Evolutionary conservation across 2,113 vertebrate genomes (phyloP).

Genomic region (Agelaius tricolor): DNA sequence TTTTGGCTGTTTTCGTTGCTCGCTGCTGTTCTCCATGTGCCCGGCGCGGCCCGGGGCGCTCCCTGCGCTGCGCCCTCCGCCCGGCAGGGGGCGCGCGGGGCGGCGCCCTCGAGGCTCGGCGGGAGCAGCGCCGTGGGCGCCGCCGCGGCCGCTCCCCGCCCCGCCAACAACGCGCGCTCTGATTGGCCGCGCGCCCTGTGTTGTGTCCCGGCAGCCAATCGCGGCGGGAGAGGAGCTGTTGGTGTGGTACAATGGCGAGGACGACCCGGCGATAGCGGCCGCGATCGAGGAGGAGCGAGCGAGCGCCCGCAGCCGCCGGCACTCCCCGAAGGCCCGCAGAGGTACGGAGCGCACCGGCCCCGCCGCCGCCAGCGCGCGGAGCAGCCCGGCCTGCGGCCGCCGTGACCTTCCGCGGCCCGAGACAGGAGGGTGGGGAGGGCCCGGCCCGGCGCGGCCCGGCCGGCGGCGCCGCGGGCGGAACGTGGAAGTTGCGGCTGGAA

Average conservation of each 20-base stretch:
- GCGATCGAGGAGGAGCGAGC: slow-evolving; percentile 94
- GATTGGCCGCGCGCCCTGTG: slow-evolving; percentile 81
- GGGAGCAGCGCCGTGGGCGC: not conserved
- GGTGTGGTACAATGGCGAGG: slow-evolving; percentile 96
- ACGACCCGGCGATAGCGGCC: slow-evolving; percentile 96
- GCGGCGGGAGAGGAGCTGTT: slow-evolving; percentile 90
- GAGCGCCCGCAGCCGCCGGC: slow-evolving; percentile 84
- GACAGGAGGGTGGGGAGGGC: not conserved
- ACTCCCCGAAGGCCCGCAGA: slow-evolving; percentile 78
- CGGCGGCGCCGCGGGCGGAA: not conserved
- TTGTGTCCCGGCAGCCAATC: slow-evolving; percentile 86
- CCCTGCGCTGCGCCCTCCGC: not conserved
- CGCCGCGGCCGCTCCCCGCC: not conserved
- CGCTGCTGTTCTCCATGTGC: too few species aligned
- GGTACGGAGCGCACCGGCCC: slow-evolving; percentile 60
- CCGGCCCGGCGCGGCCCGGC: not conserved
- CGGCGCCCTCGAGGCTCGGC: not conserved
- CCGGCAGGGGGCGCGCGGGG: not conserved
- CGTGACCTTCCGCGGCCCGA: not conserved
- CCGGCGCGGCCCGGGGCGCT: not conserved
- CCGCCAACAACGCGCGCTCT: slow-evolving; percentile 75
- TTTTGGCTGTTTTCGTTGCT: too few species aligned
- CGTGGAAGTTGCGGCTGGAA: not conserved
- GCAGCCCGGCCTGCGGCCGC: not conserved
- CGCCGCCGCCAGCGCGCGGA: not conserved